Conservation (phyloP, 64 coral and sea anemone species). For the Trachythela sp. region DNA sequence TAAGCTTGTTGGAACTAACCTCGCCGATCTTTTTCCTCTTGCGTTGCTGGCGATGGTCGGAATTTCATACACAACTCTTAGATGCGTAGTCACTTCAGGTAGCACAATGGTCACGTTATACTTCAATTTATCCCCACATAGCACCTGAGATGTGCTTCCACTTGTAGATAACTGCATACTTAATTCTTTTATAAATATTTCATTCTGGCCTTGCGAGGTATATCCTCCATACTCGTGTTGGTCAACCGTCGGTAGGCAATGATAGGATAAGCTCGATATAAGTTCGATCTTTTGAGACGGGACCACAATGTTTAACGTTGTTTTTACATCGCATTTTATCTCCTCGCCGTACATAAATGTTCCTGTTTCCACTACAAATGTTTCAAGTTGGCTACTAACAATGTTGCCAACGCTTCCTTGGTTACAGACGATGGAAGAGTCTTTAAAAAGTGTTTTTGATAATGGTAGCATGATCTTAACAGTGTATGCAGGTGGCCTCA, state of each 20-base stretch:
- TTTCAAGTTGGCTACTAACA: not conserved
- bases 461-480: not conserved
- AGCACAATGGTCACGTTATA: not conserved
- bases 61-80: not conserved
- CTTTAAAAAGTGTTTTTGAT: not conserved
- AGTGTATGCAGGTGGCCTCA: not conserved
- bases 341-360: not conserved
- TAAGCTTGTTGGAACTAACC: not conserved
- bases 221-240: not conserved
- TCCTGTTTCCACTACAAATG: not conserved
- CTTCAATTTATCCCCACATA: not conserved
- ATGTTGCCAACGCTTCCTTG: not conserved
- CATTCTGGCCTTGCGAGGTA: not conserved
- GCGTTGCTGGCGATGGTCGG: not conserved
- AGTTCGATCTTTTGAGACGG: not conserved
- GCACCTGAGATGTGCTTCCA: not conserved
- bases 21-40: not conserved
- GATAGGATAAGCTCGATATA: not conserved
- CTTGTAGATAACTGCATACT: not conserved
- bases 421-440: not conserved
- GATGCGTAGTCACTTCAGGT: not conserved
- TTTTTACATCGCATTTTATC: not conserved
- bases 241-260: not conserved
- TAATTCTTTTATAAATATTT: not conserved
- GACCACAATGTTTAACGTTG: not conserved